Evolutionary conservation across 2,888 invertebrate genomes (phyloP).

Genomic region (Trilocha varians): DNA sequence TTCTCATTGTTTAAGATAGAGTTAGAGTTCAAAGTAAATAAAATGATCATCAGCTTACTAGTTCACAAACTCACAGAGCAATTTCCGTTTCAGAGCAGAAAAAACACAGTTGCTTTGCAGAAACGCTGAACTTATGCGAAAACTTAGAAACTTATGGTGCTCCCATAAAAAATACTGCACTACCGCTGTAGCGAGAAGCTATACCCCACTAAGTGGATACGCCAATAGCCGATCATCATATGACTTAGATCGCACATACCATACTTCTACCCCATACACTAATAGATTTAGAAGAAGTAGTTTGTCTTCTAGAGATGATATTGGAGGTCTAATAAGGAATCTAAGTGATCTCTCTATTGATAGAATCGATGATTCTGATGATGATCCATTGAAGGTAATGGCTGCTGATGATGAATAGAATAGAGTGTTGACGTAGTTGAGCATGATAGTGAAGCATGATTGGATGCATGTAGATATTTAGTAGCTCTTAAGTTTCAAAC

Average conservation of each 20-base stretch:
- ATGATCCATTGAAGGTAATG: constrained; percentile 53
- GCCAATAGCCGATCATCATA: constrained; percentile 59
- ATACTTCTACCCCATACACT: constrained; percentile 55
- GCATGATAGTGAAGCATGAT: neutral
- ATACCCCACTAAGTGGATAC: constrained; percentile 59
- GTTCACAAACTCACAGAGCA: neutral
- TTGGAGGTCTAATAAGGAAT: constrained; percentile 42
- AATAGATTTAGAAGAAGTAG: constrained; percentile 46
- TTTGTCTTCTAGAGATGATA: constrained; percentile 32
- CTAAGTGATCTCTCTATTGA: constrained; percentile 59
- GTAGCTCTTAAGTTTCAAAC: too few species aligned
- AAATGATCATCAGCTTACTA: too few species aligned
- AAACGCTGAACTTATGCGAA: constrained; percentile 75
- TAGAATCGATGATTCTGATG: constrained; percentile 54
- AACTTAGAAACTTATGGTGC: constrained; percentile 74
- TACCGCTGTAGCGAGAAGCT: constrained; percentile 47
- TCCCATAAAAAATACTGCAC: constrained; percentile 75
- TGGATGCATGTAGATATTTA: too few species aligned
- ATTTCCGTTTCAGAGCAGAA: constrained; percentile 73
- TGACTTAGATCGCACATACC: constrained; percentile 60
- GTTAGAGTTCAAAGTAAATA: too few species aligned
- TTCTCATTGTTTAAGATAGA: too few species aligned
- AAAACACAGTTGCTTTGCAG: constrained; percentile 74
- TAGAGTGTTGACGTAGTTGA: constrained; percentile 1
- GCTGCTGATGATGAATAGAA: constrained; percentile 2